Evolutionary conservation across 1,140 invertebrate genomes (phyloP).

Genomic region (Dysdera silvatica): DNA sequence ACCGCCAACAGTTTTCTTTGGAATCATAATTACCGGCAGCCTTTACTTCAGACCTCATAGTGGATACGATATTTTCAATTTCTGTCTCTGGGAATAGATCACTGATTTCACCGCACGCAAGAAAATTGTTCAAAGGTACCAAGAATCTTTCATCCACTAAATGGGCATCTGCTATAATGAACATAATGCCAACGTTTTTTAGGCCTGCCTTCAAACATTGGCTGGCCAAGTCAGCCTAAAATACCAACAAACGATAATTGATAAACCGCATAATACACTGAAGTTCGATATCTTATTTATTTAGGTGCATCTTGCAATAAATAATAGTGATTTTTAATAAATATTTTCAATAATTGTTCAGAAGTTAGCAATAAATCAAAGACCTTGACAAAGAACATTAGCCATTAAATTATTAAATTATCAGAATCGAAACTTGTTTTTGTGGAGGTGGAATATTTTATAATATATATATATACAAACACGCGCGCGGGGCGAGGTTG

Average conservation of each 20-base stretch:
- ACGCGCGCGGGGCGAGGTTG: no score
- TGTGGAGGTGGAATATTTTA: no score
- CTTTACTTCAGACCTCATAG: constrained; percentile 81
- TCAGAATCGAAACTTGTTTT: no score
- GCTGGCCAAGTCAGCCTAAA: constrained; percentile 66
- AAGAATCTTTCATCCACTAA: constrained; percentile 90
- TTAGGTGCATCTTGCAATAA: no score
- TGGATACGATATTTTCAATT: constrained; percentile 86
- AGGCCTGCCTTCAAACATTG: constrained; percentile 84
- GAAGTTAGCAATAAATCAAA: no score
- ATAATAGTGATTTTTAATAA: no score
- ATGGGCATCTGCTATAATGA: constrained; percentile 94
- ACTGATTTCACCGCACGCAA: constrained; percentile 90
- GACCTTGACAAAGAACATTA: no score
- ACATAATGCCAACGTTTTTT: constrained; percentile 89
- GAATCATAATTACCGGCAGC: constrained; percentile 69
- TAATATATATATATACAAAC: no score
- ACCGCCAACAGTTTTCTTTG: constrained; percentile 93
- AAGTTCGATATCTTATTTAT: no score
- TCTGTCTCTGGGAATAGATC: constrained; percentile 93
- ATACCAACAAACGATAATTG: constrained; percentile 23
- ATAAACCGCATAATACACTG: no score
- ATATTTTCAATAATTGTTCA: no score
- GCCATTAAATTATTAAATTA: no score
- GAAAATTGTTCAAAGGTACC: constrained; percentile 89